A percentile compares a stretch with the other conserved stretches of the same genome.
These are phyloP conservation scores for Nyctalus aviator DNA, from an alignment of 2,797 vertebrate species.

Conservation along the genomic window DNA sequence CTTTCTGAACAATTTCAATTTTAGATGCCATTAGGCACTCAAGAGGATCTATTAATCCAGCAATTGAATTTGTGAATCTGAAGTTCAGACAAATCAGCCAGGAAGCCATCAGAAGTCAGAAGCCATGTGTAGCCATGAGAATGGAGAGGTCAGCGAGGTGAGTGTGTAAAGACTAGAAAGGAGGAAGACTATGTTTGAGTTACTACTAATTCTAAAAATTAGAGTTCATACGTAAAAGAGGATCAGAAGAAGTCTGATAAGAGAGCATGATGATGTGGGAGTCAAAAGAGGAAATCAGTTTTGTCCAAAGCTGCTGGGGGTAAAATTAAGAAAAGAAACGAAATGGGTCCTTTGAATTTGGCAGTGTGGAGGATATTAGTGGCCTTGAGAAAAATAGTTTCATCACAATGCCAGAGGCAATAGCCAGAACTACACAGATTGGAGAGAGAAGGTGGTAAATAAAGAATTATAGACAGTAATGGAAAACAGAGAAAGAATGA, in stretches of 20 bases:
- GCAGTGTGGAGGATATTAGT: neutral
- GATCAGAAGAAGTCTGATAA: neutral
- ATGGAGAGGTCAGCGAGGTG: neutral
- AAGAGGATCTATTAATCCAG: neutral
- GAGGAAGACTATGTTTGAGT: neutral
- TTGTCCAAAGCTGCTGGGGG: neutral
- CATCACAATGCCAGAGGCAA: neutral
- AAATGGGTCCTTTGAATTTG: neutral
- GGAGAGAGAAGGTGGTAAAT: neutral
- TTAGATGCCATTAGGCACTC: neutral
- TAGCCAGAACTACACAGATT: neutral
- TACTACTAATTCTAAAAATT: neutral
- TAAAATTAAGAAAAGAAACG: neutral
- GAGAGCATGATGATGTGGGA: neutral
- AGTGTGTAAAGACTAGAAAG: neutral
- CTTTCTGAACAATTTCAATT: neutral
- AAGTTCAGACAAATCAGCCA: neutral
- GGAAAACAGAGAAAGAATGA: neutral
- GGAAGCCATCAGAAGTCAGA: neutral
- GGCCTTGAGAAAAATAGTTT: neutral
- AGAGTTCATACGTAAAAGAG: neutral
- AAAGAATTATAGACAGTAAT: neutral
- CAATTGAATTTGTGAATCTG: neutral
- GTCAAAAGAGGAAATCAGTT: neutral
- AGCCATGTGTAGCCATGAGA: neutral